These are phyloP conservation scores for Siniperca scherzeri DNA, from an alignment of 2,797 vertebrate genomes.

Conservation along the genomic window DNA sequence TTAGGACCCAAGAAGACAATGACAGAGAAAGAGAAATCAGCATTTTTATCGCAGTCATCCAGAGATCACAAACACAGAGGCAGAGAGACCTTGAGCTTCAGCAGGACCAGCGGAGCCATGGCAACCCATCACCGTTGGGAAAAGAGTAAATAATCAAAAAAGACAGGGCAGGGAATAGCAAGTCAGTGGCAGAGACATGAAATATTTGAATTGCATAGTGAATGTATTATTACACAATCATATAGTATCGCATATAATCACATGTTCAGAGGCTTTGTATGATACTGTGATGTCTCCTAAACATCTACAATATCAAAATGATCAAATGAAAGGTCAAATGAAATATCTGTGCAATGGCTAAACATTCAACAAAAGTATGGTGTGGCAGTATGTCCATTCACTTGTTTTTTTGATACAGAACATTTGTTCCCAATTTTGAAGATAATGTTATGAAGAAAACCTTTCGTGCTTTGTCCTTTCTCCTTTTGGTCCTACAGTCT, in stretches of 20 bases:
- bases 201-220: background rate
- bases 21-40: background rate
- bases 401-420: too few species aligned
- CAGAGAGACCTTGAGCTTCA: constrained; percentile 33
- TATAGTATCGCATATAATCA: too few species aligned
- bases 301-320: background rate
- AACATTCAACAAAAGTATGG: background rate
- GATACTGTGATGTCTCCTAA: background rate
- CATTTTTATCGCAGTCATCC: background rate
- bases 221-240: background rate
- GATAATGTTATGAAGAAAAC: too few species aligned
- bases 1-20: background rate
- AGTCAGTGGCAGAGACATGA: constrained; percentile 6
- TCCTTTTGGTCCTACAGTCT: too few species aligned
- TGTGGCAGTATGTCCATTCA: too few species aligned
- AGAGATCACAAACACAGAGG: constrained; percentile 21
- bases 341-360: background rate
- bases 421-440: too few species aligned
- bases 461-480: too few species aligned
- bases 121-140: constrained; percentile 37
- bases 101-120: constrained; percentile 30
- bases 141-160: constrained; percentile 41
- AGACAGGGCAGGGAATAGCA: constrained; percentile 27
- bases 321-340: too few species aligned
- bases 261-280: background rate